phyloP scores from a whole-genome alignment of 2,797 vertebrate species.

The Neosilurus hyrtlii region DNA sequence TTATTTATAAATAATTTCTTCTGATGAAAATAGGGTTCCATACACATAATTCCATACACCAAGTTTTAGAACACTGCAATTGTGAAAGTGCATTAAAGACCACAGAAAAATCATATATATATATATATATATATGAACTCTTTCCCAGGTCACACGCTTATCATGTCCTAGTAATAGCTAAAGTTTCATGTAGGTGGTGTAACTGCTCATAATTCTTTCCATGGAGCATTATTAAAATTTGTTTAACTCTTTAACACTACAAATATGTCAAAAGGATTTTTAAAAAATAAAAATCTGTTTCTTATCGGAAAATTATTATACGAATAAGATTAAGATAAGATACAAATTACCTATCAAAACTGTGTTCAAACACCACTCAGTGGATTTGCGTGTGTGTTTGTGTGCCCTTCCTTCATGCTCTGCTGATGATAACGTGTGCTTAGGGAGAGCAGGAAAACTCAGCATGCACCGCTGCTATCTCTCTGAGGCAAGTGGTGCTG shows the following conservation, averaged over 20 bases:
- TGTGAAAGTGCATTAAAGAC: background rate
- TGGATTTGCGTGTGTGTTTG: slow-evolving; percentile 17
- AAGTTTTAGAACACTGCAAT: background rate
- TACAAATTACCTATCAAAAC: slow-evolving; percentile 43
- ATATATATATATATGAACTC: background rate
- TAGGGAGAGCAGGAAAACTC: slow-evolving; percentile 34
- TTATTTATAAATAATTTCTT: background rate
- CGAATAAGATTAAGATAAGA: slow-evolving; percentile 11
- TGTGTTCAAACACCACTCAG: slow-evolving; percentile 7
- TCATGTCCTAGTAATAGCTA: background rate
- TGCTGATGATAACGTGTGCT: slow-evolving; percentile 27
- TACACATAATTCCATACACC: background rate
- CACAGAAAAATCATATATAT: background rate
- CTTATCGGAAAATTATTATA: background rate
- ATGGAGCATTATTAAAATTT: no score
- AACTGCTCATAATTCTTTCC: background rate
- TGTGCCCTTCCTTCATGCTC: slow-evolving; percentile 20
- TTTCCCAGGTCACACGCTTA: background rate
- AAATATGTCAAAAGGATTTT: background rate
- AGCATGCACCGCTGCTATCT: slow-evolving; percentile 32
- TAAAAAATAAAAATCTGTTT: background rate
- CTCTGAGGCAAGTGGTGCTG: slow-evolving; percentile 35
- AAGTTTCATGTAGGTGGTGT: background rate
- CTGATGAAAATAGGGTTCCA: background rate
- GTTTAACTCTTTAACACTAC: background rate